Conservation (phyloP, 2,113 vertebrate species). For the Gobius niger region DNA sequence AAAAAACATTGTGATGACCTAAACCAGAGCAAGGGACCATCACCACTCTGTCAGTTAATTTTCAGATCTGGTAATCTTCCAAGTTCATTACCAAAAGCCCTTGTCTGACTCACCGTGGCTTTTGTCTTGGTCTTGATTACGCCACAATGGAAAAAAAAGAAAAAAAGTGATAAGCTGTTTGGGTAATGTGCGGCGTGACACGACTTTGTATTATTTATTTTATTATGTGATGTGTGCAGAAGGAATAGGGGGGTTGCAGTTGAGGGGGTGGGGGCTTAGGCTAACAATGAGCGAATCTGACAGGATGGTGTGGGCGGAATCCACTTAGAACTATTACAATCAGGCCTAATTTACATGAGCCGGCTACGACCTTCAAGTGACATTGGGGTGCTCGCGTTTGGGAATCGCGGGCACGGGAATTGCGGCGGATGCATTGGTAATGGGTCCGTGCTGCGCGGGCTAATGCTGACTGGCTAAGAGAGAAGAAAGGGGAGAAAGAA, state of each 20-base stretch:
- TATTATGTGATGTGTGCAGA: slow-evolving; percentile 51
- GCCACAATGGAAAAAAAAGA: slow-evolving; percentile 51
- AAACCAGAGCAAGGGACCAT: slow-evolving; percentile 24
- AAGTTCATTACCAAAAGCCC: slow-evolving; percentile 71
- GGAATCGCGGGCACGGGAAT: slow-evolving; percentile 66
- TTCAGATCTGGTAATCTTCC: slow-evolving; percentile 73
- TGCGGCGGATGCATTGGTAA: slow-evolving; percentile 71
- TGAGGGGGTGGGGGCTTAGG: slow-evolving; percentile 6
- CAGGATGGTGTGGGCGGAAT: slow-evolving; percentile 69
- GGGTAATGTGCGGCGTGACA: slow-evolving; percentile 74
- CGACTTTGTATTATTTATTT: slow-evolving; percentile 74
- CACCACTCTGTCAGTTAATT: slow-evolving; percentile 64
- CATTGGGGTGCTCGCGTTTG: slow-evolving; percentile 63
- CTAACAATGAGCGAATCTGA: slow-evolving; percentile 71
- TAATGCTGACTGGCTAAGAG: slow-evolving; percentile 45
- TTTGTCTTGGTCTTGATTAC: slow-evolving; percentile 63
- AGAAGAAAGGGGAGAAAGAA: slow-evolving; percentile 15
- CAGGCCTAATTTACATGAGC: slow-evolving; percentile 75
- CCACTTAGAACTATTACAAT: slow-evolving; percentile 76
- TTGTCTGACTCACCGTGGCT: slow-evolving; percentile 57
- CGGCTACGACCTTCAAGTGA: slow-evolving; percentile 68
- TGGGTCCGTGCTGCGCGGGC: slow-evolving; percentile 55
- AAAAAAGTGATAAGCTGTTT: slow-evolving; percentile 73
- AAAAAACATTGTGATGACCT: neutral
- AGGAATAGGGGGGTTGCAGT: neutral